A percentile compares a stretch with the other conserved stretches of the same genome.
Conservation (phyloP, 2,113 vertebrate species). For the Trinectes maculatus region DNA sequence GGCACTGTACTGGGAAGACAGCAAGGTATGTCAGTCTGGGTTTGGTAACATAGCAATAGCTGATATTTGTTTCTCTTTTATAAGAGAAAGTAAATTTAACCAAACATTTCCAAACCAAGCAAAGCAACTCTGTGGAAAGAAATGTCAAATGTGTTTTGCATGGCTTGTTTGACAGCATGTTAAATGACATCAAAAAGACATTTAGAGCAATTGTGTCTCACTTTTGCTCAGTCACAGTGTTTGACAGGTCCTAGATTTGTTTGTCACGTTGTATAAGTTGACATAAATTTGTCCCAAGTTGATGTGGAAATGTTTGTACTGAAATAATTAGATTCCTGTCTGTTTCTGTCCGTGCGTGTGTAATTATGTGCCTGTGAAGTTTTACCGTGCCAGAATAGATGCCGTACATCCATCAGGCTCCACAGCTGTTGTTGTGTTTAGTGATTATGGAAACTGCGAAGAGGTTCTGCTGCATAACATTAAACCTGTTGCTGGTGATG, state of each 20-base stretch:
- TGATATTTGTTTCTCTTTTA: background rate
- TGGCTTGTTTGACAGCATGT: background rate
- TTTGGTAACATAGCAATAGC: background rate
- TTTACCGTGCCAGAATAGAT: conserved; percentile 95
- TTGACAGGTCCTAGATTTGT: conserved; percentile 12
- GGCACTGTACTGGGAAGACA: conserved; percentile 98
- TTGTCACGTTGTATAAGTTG: conserved; percentile 8
- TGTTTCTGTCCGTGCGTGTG: conserved; percentile 9
- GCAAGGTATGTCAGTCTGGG: conserved; percentile 85
- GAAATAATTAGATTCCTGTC: background rate
- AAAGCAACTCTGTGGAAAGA: background rate
- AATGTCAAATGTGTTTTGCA: background rate
- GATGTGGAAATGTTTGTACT: conserved; percentile 19
- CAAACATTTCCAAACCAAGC: too few relatives aligned
- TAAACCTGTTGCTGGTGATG: conserved; percentile 88
- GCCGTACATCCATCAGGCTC: conserved; percentile 96
- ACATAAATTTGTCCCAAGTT: background rate
- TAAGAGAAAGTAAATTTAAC: too few relatives aligned
- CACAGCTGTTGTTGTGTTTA: conserved; percentile 97
- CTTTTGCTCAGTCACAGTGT: conserved; percentile 1
- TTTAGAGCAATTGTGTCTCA: background rate
- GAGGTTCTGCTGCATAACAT: conserved; percentile 97
- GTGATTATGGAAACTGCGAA: conserved; percentile 98
- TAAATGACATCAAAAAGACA: background rate
- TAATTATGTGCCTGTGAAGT: conserved; percentile 76